Conservation (phyloP, 2,113 vertebrate species). For the Monopterus albus region DNA sequence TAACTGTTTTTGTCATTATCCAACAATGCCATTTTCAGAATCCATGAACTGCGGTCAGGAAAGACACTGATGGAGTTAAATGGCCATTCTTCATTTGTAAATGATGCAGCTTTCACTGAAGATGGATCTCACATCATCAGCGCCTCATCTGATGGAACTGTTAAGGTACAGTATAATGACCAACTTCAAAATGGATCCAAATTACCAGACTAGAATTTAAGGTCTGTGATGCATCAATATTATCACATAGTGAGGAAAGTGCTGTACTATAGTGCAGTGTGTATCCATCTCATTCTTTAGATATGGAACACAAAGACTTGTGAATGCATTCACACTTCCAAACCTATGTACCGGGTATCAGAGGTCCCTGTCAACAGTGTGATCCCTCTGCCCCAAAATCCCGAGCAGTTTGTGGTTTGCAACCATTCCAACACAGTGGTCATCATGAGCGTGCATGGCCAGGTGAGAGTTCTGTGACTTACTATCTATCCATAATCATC, state of each 20-base stretch:
- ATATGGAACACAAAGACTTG: conserved; percentile 96
- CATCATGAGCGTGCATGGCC: conserved; percentile 95
- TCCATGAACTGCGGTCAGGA: conserved; percentile 95
- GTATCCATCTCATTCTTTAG: too few relatives aligned
- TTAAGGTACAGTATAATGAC: conserved; percentile 91
- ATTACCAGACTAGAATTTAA: too few relatives aligned
- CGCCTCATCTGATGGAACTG: conserved; percentile 95
- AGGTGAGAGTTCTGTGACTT: conserved; percentile 80
- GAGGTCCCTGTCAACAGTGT: conserved; percentile 96
- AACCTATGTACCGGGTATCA: conserved; percentile 87
- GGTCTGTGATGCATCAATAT: background rate
- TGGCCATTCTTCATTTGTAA: conserved; percentile 95
- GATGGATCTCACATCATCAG: conserved; percentile 94
- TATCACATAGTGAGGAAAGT: background rate
- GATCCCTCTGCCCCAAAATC: conserved; percentile 92
- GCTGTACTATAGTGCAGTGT: background rate
- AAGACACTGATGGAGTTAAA: conserved; percentile 94
- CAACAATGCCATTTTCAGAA: conserved; percentile 79
- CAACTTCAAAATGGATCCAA: too few relatives aligned
- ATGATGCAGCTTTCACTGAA: conserved; percentile 92
- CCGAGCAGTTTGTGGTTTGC: conserved; percentile 95
- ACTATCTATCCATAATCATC: too few relatives aligned
- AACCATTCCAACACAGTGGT: conserved; percentile 94
- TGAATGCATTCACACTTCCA: conserved; percentile 93
- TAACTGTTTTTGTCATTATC: background rate